Evolutionary conservation across 2,113 vertebrate species (phyloP).

Genomic region (Sisor rabdophorus): DNA sequence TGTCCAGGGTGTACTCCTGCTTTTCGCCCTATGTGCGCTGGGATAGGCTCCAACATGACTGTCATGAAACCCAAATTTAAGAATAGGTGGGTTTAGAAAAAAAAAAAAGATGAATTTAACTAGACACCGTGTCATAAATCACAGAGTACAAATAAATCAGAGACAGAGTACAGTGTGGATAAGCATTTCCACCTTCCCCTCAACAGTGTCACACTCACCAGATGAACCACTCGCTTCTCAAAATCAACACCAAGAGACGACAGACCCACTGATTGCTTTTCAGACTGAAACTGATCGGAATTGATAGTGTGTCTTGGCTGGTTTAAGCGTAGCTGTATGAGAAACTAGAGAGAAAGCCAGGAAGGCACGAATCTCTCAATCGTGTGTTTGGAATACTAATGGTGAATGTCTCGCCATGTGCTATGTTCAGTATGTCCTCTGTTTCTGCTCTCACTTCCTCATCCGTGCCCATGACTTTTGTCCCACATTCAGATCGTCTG

Average conservation of each 20-base stretch:
- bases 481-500: background rate
- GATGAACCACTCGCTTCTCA: background rate
- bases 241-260: background rate
- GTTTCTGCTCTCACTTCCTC: constrained; percentile 9
- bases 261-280: background rate
- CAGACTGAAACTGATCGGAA: background rate
- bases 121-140: background rate
- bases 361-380: background rate
- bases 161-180: background rate
- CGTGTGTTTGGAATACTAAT: constrained; percentile 15
- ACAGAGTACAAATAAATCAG: too few relatives aligned
- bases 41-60: too few relatives aligned
- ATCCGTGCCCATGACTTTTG: constrained; percentile 8
- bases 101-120: background rate
- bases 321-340: background rate
- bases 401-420: background rate
- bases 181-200: background rate
- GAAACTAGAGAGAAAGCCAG: background rate
- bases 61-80: too few relatives aligned
- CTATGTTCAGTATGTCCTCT: constrained; percentile 39
- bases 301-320: background rate
- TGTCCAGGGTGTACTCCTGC: too few relatives aligned
- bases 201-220: background rate
- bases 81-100: too few relatives aligned
- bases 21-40: too few relatives aligned